Percentiles rank a stretch among this genome's conserved stretches.
These are phyloP conservation scores for Podarcis raffonei DNA, from an alignment of 2,113 vertebrate species.

Conservation along the genomic window DNA sequence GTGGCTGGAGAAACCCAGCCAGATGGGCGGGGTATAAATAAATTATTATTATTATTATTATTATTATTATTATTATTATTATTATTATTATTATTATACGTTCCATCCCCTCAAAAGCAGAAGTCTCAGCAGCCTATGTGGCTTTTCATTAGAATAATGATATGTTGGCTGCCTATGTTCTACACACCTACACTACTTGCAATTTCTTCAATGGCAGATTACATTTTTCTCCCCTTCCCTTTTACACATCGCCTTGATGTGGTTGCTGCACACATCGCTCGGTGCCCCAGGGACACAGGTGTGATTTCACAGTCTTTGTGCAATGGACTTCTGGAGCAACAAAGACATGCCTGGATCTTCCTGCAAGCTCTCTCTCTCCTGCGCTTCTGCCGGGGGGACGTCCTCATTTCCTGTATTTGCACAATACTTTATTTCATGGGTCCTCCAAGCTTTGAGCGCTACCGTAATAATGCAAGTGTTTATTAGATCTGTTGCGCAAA, in stretches of 20 bases:
- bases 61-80: too few species aligned
- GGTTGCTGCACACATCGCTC: slow-evolving; percentile 4
- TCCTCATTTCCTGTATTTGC: not conserved
- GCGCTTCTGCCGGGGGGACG: not conserved
- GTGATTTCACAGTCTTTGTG: not conserved
- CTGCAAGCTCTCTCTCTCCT: not conserved
- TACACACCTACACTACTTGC: not conserved
- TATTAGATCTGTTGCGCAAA: not conserved
- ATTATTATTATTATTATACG: too few species aligned
- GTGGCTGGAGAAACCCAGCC: too few species aligned
- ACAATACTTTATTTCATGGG: not conserved
- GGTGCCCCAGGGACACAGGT: not conserved
- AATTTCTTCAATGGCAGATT: not conserved
- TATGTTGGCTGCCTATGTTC: slow-evolving; percentile 64
- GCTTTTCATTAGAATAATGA: slow-evolving; percentile 47
- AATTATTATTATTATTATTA: too few species aligned
- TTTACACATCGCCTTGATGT: slow-evolving; percentile 25
- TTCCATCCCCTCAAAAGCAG: not conserved
- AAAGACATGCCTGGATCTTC: accelerated
- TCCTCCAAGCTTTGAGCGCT: not conserved
- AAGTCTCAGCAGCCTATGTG: slow-evolving; percentile 34
- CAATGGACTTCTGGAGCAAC: not conserved
- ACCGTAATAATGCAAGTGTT: not conserved
- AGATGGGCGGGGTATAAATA: too few species aligned
- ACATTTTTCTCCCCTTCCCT: too few species aligned